Evolutionary conservation across 2,797 vertebrate genomes (phyloP).

Genomic region (Fringilla coelebs): DNA sequence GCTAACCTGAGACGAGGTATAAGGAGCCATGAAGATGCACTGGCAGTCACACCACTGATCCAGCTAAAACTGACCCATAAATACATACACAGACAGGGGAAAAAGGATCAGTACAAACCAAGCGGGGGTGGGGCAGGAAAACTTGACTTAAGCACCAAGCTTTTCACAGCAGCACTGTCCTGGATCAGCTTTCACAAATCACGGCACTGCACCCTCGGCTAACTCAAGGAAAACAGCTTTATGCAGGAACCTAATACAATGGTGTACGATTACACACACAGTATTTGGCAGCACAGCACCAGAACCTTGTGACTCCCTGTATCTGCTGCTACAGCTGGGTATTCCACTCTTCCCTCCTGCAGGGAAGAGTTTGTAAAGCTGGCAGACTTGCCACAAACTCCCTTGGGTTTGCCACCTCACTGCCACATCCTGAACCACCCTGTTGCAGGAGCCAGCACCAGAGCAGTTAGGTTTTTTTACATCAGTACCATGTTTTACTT

Average conservation of each 20-base stretch:
- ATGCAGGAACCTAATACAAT: constrained; percentile 2
- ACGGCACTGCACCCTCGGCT: background rate
- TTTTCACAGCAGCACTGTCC: background rate
- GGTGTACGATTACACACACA: background rate
- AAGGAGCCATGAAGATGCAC: background rate
- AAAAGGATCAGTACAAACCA: background rate
- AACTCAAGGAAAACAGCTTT: background rate
- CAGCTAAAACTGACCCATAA: background rate
- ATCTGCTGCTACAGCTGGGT: background rate
- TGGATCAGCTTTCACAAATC: background rate
- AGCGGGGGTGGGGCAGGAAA: background rate
- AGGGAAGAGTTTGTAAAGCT: background rate
- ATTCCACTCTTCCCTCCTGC: background rate
- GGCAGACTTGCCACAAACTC: background rate
- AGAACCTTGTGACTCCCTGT: background rate
- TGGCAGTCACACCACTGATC: background rate
- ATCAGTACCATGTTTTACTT: background rate
- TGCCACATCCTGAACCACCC: background rate
- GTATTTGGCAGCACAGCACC: background rate
- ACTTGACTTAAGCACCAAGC: background rate
- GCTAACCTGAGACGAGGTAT: background rate
- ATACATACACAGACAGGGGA: background rate
- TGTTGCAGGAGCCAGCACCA: background rate
- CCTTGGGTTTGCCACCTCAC: background rate
- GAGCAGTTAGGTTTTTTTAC: background rate